phyloP scores from a whole-genome alignment of 2,888 invertebrate species.

The Pegoplata infirma region DNA sequence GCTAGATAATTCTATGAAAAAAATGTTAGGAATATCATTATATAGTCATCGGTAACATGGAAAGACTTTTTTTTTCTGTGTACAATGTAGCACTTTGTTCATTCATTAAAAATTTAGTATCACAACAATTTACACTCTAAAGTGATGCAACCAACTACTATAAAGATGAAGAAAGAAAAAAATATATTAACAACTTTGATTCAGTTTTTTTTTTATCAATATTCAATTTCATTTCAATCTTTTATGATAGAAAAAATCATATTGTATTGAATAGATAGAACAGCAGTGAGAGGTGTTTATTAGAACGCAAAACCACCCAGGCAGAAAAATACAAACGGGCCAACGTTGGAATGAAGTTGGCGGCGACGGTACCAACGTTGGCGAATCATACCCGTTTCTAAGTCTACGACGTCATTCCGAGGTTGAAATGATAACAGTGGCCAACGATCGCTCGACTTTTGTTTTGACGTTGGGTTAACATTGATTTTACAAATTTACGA shows the following conservation, averaged over 20 bases:
- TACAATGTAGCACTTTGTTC: conserved; percentile 51
- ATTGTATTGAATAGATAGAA: conserved; percentile 33
- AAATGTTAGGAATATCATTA: conserved; percentile 53
- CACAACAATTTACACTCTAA: conserved; percentile 31
- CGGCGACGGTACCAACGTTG: no score
- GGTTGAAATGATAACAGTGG: no score
- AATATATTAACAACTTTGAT: background rate
- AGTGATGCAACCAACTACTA: no score
- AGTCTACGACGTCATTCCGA: no score
- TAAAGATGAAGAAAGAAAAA: conserved; percentile 1
- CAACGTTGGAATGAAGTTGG: no score
- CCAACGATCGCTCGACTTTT: no score
- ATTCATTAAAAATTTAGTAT: conserved; percentile 64
- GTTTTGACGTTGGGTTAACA: no score
- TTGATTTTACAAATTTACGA: no score
- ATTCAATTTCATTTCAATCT: conserved; percentile 31
- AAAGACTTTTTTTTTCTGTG: conserved; percentile 28
- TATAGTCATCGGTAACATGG: conserved; percentile 18
- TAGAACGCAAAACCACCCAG: conserved; percentile 20
- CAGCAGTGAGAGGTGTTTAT: conserved; percentile 60
- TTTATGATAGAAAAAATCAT: conserved; percentile 21
- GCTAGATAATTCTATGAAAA: conserved; percentile 30
- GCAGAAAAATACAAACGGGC: no score
- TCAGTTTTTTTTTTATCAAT: conserved; percentile 15
- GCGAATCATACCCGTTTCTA: no score